phyloP scores from a whole-genome alignment of 1,140 invertebrate species.

The Neotoxoptera formosana region DNA sequence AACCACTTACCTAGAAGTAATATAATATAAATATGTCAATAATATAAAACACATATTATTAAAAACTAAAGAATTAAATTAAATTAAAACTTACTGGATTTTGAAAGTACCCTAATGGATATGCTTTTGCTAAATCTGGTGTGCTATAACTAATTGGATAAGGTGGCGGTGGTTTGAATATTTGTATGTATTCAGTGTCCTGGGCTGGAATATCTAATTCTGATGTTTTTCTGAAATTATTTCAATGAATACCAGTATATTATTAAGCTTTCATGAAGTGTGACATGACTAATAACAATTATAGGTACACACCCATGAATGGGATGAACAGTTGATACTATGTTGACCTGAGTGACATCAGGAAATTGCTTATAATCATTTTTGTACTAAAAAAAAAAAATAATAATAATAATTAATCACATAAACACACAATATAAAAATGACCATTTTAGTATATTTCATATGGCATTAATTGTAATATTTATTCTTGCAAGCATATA shows the following conservation, averaged over 20 bases:
- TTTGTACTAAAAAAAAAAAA: slow-evolving; percentile 31
- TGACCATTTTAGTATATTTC: neutral
- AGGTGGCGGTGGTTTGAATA: slow-evolving; percentile 83
- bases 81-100: slow-evolving; percentile 34
- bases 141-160: slow-evolving; percentile 83
- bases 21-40: neutral
- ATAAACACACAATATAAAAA: neutral
- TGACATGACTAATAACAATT: slow-evolving; percentile 34
- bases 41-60: neutral
- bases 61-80: neutral
- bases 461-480: neutral
- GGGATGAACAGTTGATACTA: slow-evolving; percentile 25
- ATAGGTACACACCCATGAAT: slow-evolving; percentile 52
- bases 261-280: slow-evolving; percentile 6
- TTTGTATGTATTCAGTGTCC: slow-evolving; percentile 63
- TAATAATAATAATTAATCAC: neutral
- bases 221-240: slow-evolving; percentile 61
- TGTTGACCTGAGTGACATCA: slow-evolving; percentile 55
- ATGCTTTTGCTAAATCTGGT: slow-evolving; percentile 73
- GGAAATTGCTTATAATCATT: slow-evolving; percentile 56
- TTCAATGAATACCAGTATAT: slow-evolving; percentile 59
- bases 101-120: slow-evolving; percentile 47
- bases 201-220: slow-evolving; percentile 59
- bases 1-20: slow-evolving; percentile 71
- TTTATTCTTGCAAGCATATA: neutral